Evolutionary conservation across 2,797 vertebrate species (phyloP).

Genomic region (Microtus obscurus): DNA sequence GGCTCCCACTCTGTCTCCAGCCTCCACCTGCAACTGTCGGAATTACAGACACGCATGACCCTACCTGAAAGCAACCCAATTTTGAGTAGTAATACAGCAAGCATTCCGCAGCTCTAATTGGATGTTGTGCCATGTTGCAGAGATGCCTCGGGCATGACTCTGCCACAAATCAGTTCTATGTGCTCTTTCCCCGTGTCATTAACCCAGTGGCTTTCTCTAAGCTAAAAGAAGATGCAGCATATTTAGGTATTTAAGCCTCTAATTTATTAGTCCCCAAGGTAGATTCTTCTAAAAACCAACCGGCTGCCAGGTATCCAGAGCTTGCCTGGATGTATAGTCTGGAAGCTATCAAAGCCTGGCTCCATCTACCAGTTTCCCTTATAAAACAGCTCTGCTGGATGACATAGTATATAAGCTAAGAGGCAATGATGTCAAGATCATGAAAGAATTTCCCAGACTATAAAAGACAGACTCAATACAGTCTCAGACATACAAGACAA

Average conservation of each 20-base stretch:
- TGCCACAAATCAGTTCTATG: not conserved
- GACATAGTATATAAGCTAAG: not conserved
- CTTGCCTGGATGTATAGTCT: not conserved
- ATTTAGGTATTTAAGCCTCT: not conserved
- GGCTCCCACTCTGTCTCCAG: not conserved
- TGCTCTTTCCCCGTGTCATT: not conserved
- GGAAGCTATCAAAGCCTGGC: not conserved
- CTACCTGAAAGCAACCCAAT: not conserved
- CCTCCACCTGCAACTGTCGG: not conserved
- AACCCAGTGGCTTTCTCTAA: not conserved
- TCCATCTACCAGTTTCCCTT: not conserved
- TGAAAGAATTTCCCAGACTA: not conserved
- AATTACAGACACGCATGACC: not conserved
- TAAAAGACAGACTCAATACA: not conserved
- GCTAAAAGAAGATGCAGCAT: not conserved
- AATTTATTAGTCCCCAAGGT: not conserved
- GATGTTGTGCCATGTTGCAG: not conserved
- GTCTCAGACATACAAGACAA: not conserved
- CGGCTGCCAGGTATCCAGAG: not conserved
- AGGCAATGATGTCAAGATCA: not conserved
- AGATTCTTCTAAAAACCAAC: constrained; percentile 35
- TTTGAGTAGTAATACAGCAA: not conserved
- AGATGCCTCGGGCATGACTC: not conserved
- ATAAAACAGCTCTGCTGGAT: not conserved
- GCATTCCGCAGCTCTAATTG: not conserved